Percentiles rank a stretch among this genome's conserved stretches.
Conservation (phyloP, 2,797 vertebrate species). For the Chloroceryle amazona region DNA sequence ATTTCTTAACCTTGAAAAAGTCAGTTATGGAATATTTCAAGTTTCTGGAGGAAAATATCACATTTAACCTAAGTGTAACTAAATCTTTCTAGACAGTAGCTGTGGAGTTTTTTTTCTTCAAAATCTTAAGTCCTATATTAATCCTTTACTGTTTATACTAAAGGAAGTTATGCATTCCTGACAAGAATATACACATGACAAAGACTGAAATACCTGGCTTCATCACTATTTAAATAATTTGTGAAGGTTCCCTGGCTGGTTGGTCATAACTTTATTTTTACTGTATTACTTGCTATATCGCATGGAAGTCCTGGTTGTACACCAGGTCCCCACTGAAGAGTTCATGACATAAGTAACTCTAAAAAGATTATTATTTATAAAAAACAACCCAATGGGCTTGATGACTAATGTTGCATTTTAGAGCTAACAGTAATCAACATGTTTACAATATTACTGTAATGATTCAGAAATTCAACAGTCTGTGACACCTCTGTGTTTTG, state of each 20-base stretch:
- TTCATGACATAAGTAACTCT: background rate
- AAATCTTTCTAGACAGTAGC: background rate
- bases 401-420: background rate
- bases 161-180: background rate
- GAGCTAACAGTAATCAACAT: background rate
- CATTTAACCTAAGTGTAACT: background rate
- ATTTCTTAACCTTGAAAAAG: background rate
- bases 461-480: background rate
- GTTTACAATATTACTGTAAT: background rate
- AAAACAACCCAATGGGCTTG: background rate
- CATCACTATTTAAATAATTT: background rate
- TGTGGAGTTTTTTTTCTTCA: fast-evolving
- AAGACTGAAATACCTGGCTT: background rate
- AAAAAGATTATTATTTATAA: background rate
- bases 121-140: background rate
- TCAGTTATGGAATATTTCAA: background rate
- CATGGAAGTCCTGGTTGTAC: background rate
- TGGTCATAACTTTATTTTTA: background rate
- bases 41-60: background rate
- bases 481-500: background rate
- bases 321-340: background rate
- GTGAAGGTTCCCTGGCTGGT: background rate
- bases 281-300: background rate
- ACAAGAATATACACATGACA: background rate
- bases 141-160: background rate